A percentile compares a stretch with the other conserved stretches of the same genome.
These are phyloP conservation scores for Chelonus formosanus DNA, from an alignment of 2,888 invertebrate genomes.

Conservation along the genomic window DNA sequence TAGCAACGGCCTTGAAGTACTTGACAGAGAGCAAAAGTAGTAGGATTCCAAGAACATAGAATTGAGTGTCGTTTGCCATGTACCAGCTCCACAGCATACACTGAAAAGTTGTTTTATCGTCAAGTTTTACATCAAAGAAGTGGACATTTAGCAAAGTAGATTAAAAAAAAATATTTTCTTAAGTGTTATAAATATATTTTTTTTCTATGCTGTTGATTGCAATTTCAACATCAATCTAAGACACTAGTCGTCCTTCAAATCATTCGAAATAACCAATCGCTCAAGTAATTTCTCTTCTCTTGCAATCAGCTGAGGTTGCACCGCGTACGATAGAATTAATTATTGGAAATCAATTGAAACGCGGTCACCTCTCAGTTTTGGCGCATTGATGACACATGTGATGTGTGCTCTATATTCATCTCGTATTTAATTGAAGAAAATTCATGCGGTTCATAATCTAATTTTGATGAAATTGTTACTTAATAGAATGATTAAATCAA, in stretches of 20 bases:
- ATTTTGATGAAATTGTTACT: neutral
- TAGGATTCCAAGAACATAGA: constrained; percentile 63
- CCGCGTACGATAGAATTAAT: constrained; percentile 41
- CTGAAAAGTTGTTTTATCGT: constrained; percentile 44
- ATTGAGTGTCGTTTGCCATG: constrained; percentile 65
- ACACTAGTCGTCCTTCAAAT: neutral
- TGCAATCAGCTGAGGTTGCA: constrained; percentile 11
- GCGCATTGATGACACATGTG: neutral
- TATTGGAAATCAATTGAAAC: constrained; percentile 46
- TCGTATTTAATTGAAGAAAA: neutral
- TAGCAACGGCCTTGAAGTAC: constrained; percentile 71
- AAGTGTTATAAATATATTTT: neutral
- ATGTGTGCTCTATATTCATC: neutral
- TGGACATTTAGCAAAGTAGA: no score
- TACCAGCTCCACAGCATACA: constrained; percentile 67
- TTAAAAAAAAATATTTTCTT: no score
- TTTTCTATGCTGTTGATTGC: neutral
- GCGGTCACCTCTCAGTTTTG: constrained; percentile 17
- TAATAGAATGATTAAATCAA: neutral
- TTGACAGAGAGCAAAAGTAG: constrained; percentile 62
- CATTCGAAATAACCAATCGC: neutral
- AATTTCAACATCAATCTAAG: neutral
- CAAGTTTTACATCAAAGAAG: neutral
- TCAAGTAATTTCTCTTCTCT: neutral
- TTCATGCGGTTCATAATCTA: neutral